Percentiles rank a stretch among this genome's conserved stretches.
phyloP scores from a whole-genome alignment of 2,797 vertebrate genomes.

The Vireo griseus region DNA sequence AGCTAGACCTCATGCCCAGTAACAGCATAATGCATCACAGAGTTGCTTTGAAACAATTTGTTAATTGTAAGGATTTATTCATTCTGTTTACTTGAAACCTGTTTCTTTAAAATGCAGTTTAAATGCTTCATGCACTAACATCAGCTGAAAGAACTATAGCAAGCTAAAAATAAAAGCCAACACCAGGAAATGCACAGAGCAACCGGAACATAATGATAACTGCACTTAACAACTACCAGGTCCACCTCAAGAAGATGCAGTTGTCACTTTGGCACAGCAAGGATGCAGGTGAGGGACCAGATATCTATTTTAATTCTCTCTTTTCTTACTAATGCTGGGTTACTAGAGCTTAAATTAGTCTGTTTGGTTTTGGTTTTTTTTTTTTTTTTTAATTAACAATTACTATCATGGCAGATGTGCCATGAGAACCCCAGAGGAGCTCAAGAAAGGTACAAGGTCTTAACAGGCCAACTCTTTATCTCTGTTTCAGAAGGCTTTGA shows the following conservation, averaged over 20 bases:
- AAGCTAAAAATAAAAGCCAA: background rate
- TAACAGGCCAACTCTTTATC: background rate
- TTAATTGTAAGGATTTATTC: background rate
- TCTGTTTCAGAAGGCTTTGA: background rate
- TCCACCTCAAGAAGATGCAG: background rate
- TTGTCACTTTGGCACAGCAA: background rate
- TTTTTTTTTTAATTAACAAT: background rate
- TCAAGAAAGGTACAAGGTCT: background rate
- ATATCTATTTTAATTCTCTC: background rate
- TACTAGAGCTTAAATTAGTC: background rate
- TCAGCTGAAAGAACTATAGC: background rate
- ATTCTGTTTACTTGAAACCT: background rate
- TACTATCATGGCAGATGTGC: rapidly evolving
- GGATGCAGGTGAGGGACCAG: background rate
- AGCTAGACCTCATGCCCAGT: background rate
- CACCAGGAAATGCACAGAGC: background rate
- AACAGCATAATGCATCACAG: background rate
- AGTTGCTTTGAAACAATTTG: background rate
- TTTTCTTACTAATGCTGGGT: background rate
- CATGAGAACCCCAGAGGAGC: background rate
- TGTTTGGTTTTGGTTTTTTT: background rate
- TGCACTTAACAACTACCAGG: background rate
- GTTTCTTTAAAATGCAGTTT: background rate
- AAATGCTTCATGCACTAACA: background rate
- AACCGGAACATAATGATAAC: background rate